Conservation (phyloP, 2,113 vertebrate genomes). For the Diglossa brunneiventris region DNA sequence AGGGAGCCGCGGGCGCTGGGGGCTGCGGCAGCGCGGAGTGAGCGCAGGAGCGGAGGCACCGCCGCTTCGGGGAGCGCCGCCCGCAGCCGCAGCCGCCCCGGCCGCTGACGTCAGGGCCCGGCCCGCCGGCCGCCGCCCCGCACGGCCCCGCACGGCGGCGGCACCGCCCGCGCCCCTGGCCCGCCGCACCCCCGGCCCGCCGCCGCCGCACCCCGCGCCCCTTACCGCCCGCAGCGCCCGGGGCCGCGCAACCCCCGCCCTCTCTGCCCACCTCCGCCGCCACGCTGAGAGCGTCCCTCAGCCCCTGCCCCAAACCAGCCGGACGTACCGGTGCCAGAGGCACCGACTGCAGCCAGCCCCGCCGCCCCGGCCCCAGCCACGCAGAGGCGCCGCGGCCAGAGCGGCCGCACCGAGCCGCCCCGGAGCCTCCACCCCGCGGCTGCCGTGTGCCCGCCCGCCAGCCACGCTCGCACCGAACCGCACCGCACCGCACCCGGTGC, state of each 20-base stretch:
- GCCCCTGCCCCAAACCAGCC: background rate
- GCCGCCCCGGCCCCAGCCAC: rapidly evolving
- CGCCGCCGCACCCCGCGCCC: no score
- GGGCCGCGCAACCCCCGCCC: no score
- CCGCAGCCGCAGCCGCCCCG: no score
- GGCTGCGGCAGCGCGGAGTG: no score
- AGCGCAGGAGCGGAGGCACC: no score
- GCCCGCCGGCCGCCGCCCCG: background rate
- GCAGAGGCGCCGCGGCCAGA: rapidly evolving
- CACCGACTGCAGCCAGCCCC: background rate
- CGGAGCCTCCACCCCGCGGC: background rate
- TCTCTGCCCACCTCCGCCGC: background rate
- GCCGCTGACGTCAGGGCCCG: no score
- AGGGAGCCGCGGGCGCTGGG: no score
- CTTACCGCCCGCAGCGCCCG: background rate
- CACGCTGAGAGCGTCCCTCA: rapidly evolving
- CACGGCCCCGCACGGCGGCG: no score
- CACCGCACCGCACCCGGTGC: rapidly evolving
- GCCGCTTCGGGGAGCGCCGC: no score
- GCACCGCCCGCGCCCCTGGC: no score
- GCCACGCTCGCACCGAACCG: rapidly evolving
- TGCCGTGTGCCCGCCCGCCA: rapidly evolving
- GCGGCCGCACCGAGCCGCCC: rapidly evolving
- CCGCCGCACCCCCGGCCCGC: no score
- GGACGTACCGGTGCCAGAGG: background rate